Percentiles rank a stretch among this genome's conserved stretches.
These are phyloP conservation scores for Bombus ignitus DNA, from an alignment of 1,140 invertebrate genomes.

Conservation along the genomic window DNA sequence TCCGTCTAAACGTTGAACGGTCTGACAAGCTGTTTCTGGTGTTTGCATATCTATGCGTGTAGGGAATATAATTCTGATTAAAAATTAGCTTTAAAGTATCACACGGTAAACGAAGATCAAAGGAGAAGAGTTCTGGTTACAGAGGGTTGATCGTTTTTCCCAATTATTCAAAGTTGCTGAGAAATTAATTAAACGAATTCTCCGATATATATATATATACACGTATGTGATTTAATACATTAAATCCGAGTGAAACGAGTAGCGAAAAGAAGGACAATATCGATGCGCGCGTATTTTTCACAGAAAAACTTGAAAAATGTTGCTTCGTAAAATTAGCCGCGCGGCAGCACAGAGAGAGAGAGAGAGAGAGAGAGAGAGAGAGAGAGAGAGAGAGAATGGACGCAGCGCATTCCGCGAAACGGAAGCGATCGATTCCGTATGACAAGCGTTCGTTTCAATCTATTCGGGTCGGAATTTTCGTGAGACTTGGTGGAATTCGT, in stretches of 20 bases:
- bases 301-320: neutral
- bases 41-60: too few species aligned
- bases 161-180: neutral
- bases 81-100: neutral
- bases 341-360: too few species aligned
- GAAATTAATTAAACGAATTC: neutral
- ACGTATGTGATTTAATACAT: neutral
- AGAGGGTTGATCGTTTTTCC: too few species aligned
- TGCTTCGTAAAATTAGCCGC: neutral
- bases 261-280: too few species aligned
- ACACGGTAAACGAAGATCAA: too few species aligned
- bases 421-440: slow-evolving; percentile 34
- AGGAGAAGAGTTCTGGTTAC: too few species aligned
- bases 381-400: too few species aligned
- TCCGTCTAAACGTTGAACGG: neutral
- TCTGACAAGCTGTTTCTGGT: too few species aligned
- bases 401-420: neutral
- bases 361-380: too few species aligned
- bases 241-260: neutral
- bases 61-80: neutral
- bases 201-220: too few species aligned
- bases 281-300: neutral
- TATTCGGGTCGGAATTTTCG: slow-evolving; percentile 6
- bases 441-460: slow-evolving; percentile 15
- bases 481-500: slow-evolving; percentile 25